Evolutionary conservation across 1,140 invertebrate genomes (phyloP), one percentile per base, ranked within the genome.

Genomic region (Heliconius hermathena): DNA sequence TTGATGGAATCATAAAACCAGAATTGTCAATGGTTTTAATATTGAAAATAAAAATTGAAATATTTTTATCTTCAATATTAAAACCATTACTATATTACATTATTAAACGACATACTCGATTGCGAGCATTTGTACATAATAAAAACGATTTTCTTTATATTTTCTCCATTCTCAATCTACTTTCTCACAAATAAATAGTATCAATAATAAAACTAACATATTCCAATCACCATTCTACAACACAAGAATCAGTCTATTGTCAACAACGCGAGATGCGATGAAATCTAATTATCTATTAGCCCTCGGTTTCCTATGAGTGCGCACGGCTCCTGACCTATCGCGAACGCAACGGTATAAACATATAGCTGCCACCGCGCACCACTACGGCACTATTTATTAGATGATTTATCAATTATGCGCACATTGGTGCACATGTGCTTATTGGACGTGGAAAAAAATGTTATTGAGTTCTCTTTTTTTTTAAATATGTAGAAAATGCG

Each of bases 211-310:
- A 22, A 66, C 9, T 66, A 66, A 66, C 22, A 16, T 66, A n/a
- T 66, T 66, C 4, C 60, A 29, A 66, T 66, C 22, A 16, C 22
- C 22, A 66, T 26, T 66, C 60, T 13, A 66, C 11, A 66, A 66
- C 60, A 29, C 74, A 76, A 70, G 74, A 82, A 84, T 82, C 82
- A 80, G 38, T 84, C 75, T 78, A 77, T 78, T 74, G 85, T 84
- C 77, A 81, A 81, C 81, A 83, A 82, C 83, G 79, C 82, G 79
- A 82, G 84, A 70, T 74, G 60, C 79, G 83, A 82, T 78, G 79
- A 78, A 82, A 82, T 82, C 77, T 84, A 80, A 82, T 84, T 70
- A 83, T 79, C 79, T 79, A 84, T 84, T 83, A 83, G 81, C 79
- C 73, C 74, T 80, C 60, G 36, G 70, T 75, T 82, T 82, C 71